Conservation (phyloP, 2,888 invertebrate species). For the Anarsia innoxiella region DNA sequence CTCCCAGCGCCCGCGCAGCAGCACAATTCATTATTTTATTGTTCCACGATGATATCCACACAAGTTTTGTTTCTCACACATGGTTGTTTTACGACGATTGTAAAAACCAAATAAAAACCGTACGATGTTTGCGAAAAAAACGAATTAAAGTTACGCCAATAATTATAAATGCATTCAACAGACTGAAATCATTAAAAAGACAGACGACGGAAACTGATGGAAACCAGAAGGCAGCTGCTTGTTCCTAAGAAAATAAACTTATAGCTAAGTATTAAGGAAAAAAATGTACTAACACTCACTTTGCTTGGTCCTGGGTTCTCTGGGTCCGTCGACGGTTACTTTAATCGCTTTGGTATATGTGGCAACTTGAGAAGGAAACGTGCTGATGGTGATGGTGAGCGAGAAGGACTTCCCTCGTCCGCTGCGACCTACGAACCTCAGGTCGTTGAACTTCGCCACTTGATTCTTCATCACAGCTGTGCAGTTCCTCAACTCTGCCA, state of each 20-base stretch:
- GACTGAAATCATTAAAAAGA: too few species aligned
- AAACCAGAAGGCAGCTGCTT: too few species aligned
- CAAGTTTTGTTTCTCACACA: constrained; percentile 8
- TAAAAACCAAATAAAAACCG: constrained; percentile 6
- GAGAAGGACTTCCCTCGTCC: constrained; percentile 97
- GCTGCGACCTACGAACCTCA: constrained; percentile 97
- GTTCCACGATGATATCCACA: constrained; percentile 22
- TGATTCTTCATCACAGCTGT: constrained; percentile 98
- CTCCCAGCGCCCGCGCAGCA: constrained; percentile 53
- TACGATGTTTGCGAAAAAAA: constrained; percentile 1
- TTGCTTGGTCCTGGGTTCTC: constrained; percentile 97
- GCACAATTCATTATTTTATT: constrained; percentile 29
- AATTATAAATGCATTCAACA: too few species aligned
- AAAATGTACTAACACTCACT: constrained; percentile 80
- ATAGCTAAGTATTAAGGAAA: too few species aligned
- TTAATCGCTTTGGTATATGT: constrained; percentile 98
- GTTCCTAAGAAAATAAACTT: too few species aligned
- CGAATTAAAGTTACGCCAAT: not conserved
- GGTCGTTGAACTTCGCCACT: constrained; percentile 98
- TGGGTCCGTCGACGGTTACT: constrained; percentile 99
- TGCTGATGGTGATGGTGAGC: constrained; percentile 93
- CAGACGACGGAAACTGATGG: too few species aligned
- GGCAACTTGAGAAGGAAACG: constrained; percentile 86
- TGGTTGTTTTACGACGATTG: constrained; percentile 7
- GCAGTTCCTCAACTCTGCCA: constrained; percentile 95